Evolutionary conservation across 2,113 vertebrate genomes (phyloP), one percentile per base, ranked within the genome.

Genomic region (Tauraco erythrolophus): DNA sequence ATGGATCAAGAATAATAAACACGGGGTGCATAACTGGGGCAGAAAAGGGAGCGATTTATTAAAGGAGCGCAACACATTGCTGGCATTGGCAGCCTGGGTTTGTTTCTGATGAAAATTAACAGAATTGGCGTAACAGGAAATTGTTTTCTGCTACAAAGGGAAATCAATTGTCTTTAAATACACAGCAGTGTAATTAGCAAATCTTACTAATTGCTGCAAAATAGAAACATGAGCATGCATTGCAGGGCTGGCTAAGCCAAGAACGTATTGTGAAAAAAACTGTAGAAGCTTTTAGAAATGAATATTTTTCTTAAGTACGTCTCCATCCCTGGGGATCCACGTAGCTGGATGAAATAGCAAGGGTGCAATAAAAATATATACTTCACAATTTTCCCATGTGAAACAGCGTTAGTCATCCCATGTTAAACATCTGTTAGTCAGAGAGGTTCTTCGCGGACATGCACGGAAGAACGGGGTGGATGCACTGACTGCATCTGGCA

Each of bases 121-220:
- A 86, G 64, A 96, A 88, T 45, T 53, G 51, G 48, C 56, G 10
- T 48, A 83, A 89, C 60, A 89, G 84, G 92, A 95, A 97, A 89
- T 46, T 41, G 69, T 89, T 96, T 94, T 94, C 71, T 84, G 45
- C 90, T 88, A 51, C 80, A 57, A 69, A 89, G 35, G 84, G 70
- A 95, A 97, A 91, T 54, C 57, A 70, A 79, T 65, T 94, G 83
- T 70, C 74, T 91, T 94, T 57, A 94, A 96, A 93, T 57, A 83
- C 70, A 78, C 23, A 60, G 53, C 2, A 3, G 57, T 39, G 37
- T 80, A 86, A 71, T 89, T 94, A 94, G 68, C 27, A 86, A 86
- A 66, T 86, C 50, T 76, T 81, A 60, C 56, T 94, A 88, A 92
- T 92, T 90, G 82, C 69, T 9, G 2, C 48, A 69, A 69, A 93